Percentiles rank a stretch among this genome's conserved stretches.
phyloP scores from a whole-genome alignment of 2,113 vertebrate genomes.

The Stigmatopora argus region DNA sequence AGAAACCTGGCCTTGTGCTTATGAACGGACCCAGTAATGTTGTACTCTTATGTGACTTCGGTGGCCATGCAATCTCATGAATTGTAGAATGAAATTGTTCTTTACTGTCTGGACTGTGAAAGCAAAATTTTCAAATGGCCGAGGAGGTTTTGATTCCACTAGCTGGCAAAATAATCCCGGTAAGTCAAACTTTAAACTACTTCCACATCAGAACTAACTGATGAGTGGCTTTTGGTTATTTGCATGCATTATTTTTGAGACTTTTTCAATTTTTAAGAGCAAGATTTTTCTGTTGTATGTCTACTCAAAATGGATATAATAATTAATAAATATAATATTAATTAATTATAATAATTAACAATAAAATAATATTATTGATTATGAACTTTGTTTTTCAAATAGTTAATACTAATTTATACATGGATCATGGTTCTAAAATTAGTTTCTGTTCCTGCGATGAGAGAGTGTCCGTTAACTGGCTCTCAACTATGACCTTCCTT shows the following conservation, averaged over 20 bases:
- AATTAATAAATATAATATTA: no score
- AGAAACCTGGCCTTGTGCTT: constrained; percentile 16
- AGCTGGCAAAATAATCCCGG: constrained; percentile 61
- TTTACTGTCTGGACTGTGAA: constrained; percentile 3
- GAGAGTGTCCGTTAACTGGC: not conserved
- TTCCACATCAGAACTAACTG: not conserved
- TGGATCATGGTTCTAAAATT: no score
- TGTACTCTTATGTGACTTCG: constrained; percentile 14
- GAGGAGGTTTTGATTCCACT: constrained; percentile 67
- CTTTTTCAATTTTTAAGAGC: not conserved
- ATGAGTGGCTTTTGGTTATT: not conserved
- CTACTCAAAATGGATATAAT: not conserved
- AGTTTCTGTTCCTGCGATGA: not conserved
- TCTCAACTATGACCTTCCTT: constrained; percentile 7
- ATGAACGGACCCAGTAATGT: constrained; percentile 9
- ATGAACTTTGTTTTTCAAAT: no score
- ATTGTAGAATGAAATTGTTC: constrained; percentile 12
- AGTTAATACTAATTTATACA: no score
- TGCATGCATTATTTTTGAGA: not conserved
- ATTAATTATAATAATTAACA: no score
- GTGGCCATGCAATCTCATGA: constrained; percentile 36
- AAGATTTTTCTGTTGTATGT: not conserved
- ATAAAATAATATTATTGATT: no score
- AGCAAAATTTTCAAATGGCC: constrained; percentile 61
- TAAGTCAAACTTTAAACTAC: constrained; percentile 45